phyloP scores from a whole-genome alignment of 1,140 invertebrate genomes.

The Stegodyphus mimosarum region DNA sequence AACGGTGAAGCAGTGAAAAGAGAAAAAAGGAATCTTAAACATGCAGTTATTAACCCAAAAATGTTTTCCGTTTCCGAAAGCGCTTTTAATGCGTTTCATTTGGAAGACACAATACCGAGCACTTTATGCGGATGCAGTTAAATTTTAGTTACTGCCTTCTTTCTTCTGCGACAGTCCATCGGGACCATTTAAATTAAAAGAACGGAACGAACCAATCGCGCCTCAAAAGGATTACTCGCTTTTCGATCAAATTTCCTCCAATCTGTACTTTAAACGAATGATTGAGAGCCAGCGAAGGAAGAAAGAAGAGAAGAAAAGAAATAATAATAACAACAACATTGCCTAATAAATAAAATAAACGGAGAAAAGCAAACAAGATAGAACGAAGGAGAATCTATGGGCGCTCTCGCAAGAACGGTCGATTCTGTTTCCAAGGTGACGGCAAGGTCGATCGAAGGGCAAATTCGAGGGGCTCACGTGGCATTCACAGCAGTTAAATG shows the following conservation, averaged over 20 bases:
- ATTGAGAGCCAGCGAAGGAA: conserved; percentile 1
- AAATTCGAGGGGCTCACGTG: conserved; percentile 17
- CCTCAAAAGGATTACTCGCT: background rate
- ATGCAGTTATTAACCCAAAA: no score
- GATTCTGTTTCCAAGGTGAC: conserved; percentile 35
- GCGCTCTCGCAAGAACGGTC: conserved; percentile 14
- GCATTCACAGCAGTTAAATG: no score
- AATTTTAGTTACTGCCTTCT: no score
- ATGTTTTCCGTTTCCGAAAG: no score
- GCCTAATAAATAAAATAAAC: conserved; percentile 35
- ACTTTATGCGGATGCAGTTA: no score
- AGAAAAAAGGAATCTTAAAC: no score
- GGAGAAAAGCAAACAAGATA: conserved; percentile 46
- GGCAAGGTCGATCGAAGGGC: conserved; percentile 37
- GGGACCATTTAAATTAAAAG: no score
- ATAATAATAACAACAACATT: conserved; percentile 42
- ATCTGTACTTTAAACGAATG: conserved; percentile 40
- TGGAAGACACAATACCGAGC: no score
- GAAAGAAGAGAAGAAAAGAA: background rate
- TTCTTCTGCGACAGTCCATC: no score
- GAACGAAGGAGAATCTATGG: conserved; percentile 23
- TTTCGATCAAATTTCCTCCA: conserved; percentile 12
- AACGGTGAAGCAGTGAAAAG: no score
- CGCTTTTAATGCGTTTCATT: no score
- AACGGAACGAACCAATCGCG: no score